Evolutionary conservation across 2,797 vertebrate species (phyloP).

Genomic region (Helicolenus hilgendorfi): DNA sequence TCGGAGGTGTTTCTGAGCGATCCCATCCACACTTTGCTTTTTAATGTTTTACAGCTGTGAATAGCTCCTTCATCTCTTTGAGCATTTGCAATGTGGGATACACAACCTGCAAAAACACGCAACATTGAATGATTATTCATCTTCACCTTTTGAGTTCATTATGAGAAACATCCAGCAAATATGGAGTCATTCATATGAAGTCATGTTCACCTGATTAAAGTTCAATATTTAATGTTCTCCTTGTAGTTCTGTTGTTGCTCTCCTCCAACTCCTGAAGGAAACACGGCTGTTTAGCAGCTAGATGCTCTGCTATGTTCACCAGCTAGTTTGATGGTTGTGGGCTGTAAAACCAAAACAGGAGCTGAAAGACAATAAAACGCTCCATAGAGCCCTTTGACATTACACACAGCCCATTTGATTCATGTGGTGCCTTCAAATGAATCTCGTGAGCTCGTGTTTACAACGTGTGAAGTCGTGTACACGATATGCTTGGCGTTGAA

Average conservation of each 20-base stretch:
- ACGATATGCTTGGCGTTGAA: too few species aligned
- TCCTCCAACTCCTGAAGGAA: neutral
- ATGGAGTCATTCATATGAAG: neutral
- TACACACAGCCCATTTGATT: too few species aligned
- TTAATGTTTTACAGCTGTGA: constrained; percentile 39
- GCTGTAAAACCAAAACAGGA: neutral
- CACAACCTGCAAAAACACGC: neutral
- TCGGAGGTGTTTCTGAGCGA: neutral
- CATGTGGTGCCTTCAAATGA: too few species aligned
- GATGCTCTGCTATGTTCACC: too few species aligned
- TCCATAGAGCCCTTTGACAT: too few species aligned
- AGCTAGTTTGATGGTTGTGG: too few species aligned
- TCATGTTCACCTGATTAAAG: neutral
- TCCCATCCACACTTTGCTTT: neutral
- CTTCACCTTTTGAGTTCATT: neutral
- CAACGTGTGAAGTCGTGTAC: too few species aligned
- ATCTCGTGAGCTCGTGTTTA: too few species aligned
- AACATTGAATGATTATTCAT: neutral
- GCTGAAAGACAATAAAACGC: neutral
- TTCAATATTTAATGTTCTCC: neutral
- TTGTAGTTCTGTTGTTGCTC: neutral
- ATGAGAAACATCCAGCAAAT: neutral
- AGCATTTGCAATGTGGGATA: neutral
- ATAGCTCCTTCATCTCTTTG: neutral
- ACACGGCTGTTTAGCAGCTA: too few species aligned